These are phyloP conservation scores for Argopecten irradians DNA, from an alignment of 1,140 invertebrate genomes.

Conservation along the genomic window DNA sequence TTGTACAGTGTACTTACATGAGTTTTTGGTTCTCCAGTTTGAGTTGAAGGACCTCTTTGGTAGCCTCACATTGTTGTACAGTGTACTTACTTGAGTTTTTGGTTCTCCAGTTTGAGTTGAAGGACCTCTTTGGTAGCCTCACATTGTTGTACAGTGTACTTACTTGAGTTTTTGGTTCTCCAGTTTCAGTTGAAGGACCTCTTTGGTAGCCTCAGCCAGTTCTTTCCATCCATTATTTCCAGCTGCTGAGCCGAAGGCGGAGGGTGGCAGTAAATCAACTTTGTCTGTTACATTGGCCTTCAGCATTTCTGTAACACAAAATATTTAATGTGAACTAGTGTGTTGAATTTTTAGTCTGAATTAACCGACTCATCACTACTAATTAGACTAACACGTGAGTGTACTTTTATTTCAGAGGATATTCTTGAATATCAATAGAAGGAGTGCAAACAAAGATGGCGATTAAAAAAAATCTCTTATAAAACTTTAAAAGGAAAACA, in stretches of 20 bases:
- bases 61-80: too few relatives aligned
- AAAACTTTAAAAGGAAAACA: too few relatives aligned
- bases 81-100: background rate
- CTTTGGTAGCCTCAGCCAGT: conserved; percentile 55
- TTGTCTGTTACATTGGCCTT: conserved; percentile 31
- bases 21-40: background rate
- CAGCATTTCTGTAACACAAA: background rate
- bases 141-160: background rate
- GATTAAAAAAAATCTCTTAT: too few relatives aligned
- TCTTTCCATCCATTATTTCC: conserved; percentile 57
- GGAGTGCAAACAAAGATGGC: too few relatives aligned
- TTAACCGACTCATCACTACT: too few relatives aligned
- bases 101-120: background rate
- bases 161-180: conserved; percentile 61
- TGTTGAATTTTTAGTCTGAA: too few relatives aligned
- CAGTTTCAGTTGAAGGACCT: conserved; percentile 57
- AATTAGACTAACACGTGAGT: too few relatives aligned
- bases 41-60: background rate
- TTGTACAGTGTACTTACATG: background rate
- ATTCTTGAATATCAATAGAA: too few relatives aligned
- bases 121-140: background rate
- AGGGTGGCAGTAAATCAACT: conserved; percentile 62
- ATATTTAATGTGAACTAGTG: too few relatives aligned
- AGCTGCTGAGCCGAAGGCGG: conserved; percentile 57
- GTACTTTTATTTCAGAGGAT: too few relatives aligned